These are phyloP conservation scores for Eugnorisma glareosa DNA, from an alignment of 2,888 invertebrate genomes.

Conservation along the genomic window DNA sequence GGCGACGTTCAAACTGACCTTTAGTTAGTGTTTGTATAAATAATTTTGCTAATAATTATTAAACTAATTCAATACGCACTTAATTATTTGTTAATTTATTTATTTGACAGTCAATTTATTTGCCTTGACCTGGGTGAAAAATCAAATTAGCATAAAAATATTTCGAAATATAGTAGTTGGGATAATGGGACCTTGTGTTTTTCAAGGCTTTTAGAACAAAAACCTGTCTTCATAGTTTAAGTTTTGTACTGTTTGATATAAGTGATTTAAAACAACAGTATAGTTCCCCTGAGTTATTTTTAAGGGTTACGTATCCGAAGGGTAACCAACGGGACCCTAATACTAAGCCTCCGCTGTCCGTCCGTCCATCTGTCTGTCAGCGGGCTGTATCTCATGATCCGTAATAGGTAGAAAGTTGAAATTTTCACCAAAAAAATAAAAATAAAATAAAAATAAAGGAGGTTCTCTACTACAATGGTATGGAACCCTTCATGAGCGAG, in stretches of 20 bases:
- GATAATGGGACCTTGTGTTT: background rate
- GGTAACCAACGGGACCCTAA: no score
- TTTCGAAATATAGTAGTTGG: background rate
- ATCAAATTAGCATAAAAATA: background rate
- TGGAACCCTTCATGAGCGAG: no score
- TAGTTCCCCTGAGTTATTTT: background rate
- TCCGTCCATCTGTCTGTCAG: no score
- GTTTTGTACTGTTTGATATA: background rate
- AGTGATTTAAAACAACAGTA: background rate
- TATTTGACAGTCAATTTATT: background rate
- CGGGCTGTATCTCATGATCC: no score
- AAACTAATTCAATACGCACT: background rate
- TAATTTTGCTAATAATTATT: constrained; percentile 3
- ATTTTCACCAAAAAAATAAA: no score
- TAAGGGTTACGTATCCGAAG: no score
- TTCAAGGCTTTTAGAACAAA: background rate
- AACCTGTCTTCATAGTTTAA: background rate
- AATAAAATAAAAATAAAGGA: no score
- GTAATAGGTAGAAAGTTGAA: no score
- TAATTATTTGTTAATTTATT: background rate
- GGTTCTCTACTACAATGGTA: no score
- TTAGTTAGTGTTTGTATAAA: background rate
- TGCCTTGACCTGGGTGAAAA: background rate
- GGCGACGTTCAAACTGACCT: background rate
- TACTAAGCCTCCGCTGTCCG: no score